Evolutionary conservation across 2,797 vertebrate genomes (phyloP).

Genomic region (Eleutherodactylus coqui): DNA sequence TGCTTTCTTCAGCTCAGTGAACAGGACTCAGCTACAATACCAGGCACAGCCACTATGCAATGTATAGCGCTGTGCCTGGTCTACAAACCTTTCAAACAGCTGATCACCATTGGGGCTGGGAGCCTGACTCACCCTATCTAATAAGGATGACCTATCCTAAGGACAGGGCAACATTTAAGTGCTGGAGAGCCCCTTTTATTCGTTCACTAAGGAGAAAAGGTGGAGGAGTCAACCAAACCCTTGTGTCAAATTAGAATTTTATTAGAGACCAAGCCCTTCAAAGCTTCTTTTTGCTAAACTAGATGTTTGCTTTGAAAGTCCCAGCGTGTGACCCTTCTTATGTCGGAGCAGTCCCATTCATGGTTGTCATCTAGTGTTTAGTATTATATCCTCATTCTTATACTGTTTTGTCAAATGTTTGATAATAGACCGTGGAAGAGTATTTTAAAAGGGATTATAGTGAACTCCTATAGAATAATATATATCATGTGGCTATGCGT

Average conservation of each 20-base stretch:
- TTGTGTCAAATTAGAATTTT: background rate
- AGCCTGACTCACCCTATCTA: too few species aligned
- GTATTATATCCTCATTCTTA: background rate
- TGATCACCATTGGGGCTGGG: too few species aligned
- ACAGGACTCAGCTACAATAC: too few species aligned
- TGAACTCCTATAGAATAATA: background rate
- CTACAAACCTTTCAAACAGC: too few species aligned
- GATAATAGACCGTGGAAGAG: background rate
- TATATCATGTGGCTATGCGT: background rate
- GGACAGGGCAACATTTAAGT: too few species aligned
- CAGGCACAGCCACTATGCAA: too few species aligned
- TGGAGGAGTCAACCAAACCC: background rate
- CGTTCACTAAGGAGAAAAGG: too few species aligned
- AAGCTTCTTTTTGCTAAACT: background rate
- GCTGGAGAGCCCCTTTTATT: too few species aligned
- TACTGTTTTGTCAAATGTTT: background rate
- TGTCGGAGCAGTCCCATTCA: background rate
- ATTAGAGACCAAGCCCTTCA: constrained; percentile 6
- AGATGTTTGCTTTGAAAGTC: constrained; percentile 18
- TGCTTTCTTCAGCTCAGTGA: too few species aligned
- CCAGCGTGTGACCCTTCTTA: constrained; percentile 36
- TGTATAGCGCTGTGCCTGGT: too few species aligned
- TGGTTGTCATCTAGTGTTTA: background rate
- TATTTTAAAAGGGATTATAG: constrained; percentile 8
- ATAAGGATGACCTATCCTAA: too few species aligned